Base-by-base conservation (phyloP, 2,888 invertebrate species). In the Osmoderma eremita region DNA sequence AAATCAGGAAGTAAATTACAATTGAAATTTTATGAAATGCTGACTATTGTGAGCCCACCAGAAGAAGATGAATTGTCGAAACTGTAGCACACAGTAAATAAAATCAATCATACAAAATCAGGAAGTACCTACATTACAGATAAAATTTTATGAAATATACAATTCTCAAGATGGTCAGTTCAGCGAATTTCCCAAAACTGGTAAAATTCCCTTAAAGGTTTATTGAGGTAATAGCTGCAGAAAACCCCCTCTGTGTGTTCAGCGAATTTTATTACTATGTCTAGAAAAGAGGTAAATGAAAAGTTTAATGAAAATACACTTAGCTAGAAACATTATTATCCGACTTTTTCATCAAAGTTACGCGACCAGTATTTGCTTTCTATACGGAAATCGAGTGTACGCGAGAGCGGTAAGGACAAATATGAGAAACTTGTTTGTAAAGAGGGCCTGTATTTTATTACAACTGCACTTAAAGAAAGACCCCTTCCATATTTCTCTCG, bases 401-500 rank as follows among this genome's bases (percentile, higher is more conserved):
- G 45, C 38, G 4, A 61, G 24, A 69, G 36, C 24, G 12, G 65
- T 62, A 62, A 53, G 42, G 66, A 66, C 67, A 71, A 71, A 69
- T 69, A 69, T 64, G 67, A 68, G 65, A 67, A 65, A 67, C 67
- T 67, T 66, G 63, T 65, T 67, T 58, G 63, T 48, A 51, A 61
- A 53, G 63, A 63, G 65, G 68, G 71, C 30, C 38, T 61, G 53
- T 67, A 65, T 63, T 68, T 69, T 70, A 69, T 69, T 69, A 69
- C 65, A 58, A 65, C 69, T 70, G 69, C 69, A 70, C 70, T 70
- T 69, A 67, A 69, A 69, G 69, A 38, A 53, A 18, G 67, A 65
- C 45, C 63, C 67, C 63, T 67, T 51, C 53, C 45, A 54, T 39
- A 48, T 67, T 67, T 63, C 63, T 30, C 30, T 67, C 48, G 42